A percentile compares a stretch with the other conserved stretches of the same genome.
Evolutionary conservation across 1,140 invertebrate genomes (phyloP).

Genomic region (Leptoteleia sp.): DNA sequence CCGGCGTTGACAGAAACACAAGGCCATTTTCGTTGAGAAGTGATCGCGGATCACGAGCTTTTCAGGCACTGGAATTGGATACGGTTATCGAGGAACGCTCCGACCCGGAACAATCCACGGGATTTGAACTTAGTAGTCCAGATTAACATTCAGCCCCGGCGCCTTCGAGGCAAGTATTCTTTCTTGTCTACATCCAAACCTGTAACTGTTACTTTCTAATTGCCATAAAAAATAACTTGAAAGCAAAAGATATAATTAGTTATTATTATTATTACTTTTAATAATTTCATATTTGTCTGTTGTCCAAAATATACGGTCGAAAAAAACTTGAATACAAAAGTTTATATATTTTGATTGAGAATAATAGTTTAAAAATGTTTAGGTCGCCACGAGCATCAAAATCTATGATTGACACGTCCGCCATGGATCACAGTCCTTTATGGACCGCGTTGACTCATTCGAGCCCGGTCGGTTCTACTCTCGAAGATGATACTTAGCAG

Average conservation of each 20-base stretch:
- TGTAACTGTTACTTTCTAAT: too few relatives aligned
- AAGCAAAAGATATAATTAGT: too few relatives aligned
- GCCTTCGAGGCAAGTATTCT: constrained; percentile 70
- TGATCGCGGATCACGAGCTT: constrained; percentile 84
- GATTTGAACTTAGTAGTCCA: constrained; percentile 76
- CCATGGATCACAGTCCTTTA: constrained; percentile 83
- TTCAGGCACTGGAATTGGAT: constrained; percentile 88
- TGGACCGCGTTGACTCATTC: constrained; percentile 86
- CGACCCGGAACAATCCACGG: constrained; percentile 86
- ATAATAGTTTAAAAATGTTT: constrained; percentile 18
- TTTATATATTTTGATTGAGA: too few relatives aligned
- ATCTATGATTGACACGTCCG: constrained; percentile 69
- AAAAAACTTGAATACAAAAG: too few relatives aligned
- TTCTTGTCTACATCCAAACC: too few relatives aligned
- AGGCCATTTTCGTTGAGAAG: constrained; percentile 85
- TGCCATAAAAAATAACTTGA: too few relatives aligned
- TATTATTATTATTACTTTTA: too few relatives aligned
- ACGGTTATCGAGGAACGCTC: constrained; percentile 90
- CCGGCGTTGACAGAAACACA: constrained; percentile 81
- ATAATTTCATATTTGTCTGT: too few relatives aligned
- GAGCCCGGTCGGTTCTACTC: constrained; percentile 80
- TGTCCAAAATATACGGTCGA: too few relatives aligned
- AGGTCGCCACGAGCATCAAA: constrained; percentile 76
- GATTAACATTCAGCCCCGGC: constrained; percentile 78
- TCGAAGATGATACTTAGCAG: constrained; percentile 81